Evolutionary conservation across 2,888 invertebrate species (phyloP), one percentile per base, ranked within the genome.

Genomic region (Chorisops tibialis): DNA sequence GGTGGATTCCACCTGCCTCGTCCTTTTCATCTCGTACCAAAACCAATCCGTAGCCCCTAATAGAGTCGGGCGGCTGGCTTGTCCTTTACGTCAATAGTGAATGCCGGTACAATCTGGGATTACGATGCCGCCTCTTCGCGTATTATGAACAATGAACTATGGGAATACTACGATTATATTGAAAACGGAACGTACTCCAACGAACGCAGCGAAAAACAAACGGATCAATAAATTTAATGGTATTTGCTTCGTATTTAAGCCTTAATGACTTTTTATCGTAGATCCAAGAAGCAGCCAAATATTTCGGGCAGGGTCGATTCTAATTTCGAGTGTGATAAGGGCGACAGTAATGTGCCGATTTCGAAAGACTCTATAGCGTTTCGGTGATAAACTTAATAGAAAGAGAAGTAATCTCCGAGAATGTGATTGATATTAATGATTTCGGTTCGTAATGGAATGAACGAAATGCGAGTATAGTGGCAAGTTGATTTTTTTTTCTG

Each of bases 341-440:
- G 14, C 11, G 11, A 35, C 6, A 9, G 7, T 6, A 35, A 35
- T 39, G 2, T 39, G 39, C 37, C 5, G 39, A 39, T 39, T 35
- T 39, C 3, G 39, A 5, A 16, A 12, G 39, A 43, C 43, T 24
- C n/a, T 54, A 35, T 43, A 24, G 16, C 45, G 24, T 16, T 43
- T 14, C 14, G 19, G 24, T 49, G 51, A 61, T 61, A 64, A 59
- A 50, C 61, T 59, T 41, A 30, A 30, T n/a, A n/a, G n/a, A n/a
- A 21, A 43, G 30, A 19, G 18, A 49, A 59, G 45, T 64, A 64
- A 64, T 64, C 64, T 59, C 35, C n/a, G 43, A 18, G 59, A 62
- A 62, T 64, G 64, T 64, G 64, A 64, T 64, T 64, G 64, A 59
- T 64, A 64, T 64, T 64, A 64, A 64, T 64, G 64, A 64, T 51